Evolutionary conservation across 2,113 vertebrate genomes (phyloP).

Genomic region (Pollimyrus isidori): DNA sequence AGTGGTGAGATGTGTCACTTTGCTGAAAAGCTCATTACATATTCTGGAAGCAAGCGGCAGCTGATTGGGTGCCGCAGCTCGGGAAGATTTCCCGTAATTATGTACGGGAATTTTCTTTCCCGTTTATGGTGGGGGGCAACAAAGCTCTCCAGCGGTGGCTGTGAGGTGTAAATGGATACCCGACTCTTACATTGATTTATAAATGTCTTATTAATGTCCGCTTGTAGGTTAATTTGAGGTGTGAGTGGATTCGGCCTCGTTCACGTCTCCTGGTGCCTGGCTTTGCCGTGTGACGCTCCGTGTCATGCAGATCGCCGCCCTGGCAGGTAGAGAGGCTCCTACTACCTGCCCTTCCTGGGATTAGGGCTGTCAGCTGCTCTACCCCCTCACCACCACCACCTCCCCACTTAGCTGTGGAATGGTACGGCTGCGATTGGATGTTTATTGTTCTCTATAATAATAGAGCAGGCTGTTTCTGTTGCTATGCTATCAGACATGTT

Average conservation of each 20-base stretch:
- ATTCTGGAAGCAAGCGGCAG: not conserved
- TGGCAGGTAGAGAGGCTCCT: not conserved
- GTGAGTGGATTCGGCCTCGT: not conserved
- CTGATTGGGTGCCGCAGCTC: not conserved
- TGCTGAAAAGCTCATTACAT: not conserved
- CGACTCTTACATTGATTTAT: no score
- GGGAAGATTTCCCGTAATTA: not conserved
- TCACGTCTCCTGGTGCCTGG: not conserved
- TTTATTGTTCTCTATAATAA: not conserved
- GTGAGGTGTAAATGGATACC: not conserved
- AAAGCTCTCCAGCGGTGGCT: no score
- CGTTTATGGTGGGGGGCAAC: not conserved
- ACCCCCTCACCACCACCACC: not conserved
- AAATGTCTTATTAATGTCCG: not conserved
- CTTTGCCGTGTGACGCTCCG: not conserved
- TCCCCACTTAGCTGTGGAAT: not conserved
- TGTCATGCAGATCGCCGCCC: not conserved
- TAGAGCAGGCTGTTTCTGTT: not conserved
- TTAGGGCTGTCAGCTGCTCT: not conserved
- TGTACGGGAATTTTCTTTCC: not conserved
- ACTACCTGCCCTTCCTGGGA: constrained; percentile 12
- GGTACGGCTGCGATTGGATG: not conserved
- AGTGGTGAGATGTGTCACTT: not conserved
- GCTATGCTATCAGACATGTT: not conserved
- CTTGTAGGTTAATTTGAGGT: not conserved